Conservation (phyloP, 1,140 invertebrate species). For the Adelges cooleyi region DNA sequence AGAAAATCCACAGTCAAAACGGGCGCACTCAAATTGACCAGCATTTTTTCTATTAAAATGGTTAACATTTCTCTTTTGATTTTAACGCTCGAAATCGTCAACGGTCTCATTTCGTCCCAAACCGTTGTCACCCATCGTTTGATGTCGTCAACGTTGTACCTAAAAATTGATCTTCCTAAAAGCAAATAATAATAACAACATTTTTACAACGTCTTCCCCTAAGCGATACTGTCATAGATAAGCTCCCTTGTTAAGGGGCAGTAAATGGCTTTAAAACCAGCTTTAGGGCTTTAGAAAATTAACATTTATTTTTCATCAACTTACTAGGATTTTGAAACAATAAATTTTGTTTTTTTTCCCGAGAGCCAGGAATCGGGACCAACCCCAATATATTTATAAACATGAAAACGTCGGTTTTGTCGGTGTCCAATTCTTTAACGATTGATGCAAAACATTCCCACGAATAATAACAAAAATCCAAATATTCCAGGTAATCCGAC, state of each 20-base stretch:
- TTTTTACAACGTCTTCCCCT: too few species aligned
- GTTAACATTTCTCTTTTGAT: slow-evolving; percentile 21
- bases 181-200: background rate
- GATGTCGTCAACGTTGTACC: background rate
- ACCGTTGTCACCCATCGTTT: background rate
- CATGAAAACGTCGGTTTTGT: slow-evolving; percentile 1
- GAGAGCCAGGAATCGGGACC: background rate
- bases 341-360: background rate
- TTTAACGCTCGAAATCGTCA: background rate
- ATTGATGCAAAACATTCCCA: slow-evolving; percentile 22
- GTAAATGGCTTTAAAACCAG: too few species aligned
- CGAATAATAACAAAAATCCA: slow-evolving; percentile 17
- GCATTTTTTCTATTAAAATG: slow-evolving; percentile 23
- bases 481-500: background rate
- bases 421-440: background rate
- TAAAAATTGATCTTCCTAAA: background rate
- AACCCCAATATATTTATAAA: slow-evolving; percentile 4
- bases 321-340: background rate
- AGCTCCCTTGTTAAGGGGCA: too few species aligned
- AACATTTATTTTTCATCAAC: too few species aligned
- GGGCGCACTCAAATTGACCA: slow-evolving; percentile 53
- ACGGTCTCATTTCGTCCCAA: slow-evolving; percentile 13
- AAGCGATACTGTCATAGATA: too few species aligned
- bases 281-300: too few species aligned
- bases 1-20: slow-evolving; percentile 82